phyloP scores from a whole-genome alignment of 1,140 invertebrate species.

The Conopomorpha cramerella region DNA sequence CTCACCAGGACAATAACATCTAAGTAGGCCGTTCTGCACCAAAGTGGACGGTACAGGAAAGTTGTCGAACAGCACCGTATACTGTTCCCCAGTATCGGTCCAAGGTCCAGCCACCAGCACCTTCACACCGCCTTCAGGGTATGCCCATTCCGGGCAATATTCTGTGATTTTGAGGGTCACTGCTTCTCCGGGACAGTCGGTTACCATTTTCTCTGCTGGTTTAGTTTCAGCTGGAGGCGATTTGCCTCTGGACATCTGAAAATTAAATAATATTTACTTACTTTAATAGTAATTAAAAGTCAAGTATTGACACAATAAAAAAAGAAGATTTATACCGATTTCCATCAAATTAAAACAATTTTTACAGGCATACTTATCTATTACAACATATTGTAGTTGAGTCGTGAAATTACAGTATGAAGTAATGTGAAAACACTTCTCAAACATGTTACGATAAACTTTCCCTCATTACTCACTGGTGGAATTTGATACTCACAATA shows the following conservation, averaged over 20 bases:
- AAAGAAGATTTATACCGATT: no score
- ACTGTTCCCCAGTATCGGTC: conserved; percentile 81
- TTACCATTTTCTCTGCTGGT: conserved; percentile 40
- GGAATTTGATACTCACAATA: no score
- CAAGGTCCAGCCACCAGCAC: conserved; percentile 94
- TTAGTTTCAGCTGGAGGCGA: conserved; percentile 21
- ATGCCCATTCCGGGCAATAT: conserved; percentile 97
- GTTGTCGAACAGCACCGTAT: conserved; percentile 91
- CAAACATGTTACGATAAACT: no score
- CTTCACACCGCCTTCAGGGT: conserved; percentile 87
- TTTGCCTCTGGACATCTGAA: conserved; percentile 32
- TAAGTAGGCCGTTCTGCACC: conserved; percentile 90
- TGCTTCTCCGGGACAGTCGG: conserved; percentile 44
- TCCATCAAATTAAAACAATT: no score
- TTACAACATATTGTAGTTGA: no score
- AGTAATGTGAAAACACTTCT: no score
- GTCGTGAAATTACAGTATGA: no score
- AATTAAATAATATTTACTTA: no score
- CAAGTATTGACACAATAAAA: no score
- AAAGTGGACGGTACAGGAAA: conserved; percentile 89
- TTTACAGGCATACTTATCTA: no score
- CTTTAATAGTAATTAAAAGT: no score
- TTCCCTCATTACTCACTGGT: no score
- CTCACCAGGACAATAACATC: conserved; percentile 89
- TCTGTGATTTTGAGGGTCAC: conserved; percentile 86